phyloP scores from a whole-genome alignment of 2,888 invertebrate species.

The Parnassius glacialis region DNA sequence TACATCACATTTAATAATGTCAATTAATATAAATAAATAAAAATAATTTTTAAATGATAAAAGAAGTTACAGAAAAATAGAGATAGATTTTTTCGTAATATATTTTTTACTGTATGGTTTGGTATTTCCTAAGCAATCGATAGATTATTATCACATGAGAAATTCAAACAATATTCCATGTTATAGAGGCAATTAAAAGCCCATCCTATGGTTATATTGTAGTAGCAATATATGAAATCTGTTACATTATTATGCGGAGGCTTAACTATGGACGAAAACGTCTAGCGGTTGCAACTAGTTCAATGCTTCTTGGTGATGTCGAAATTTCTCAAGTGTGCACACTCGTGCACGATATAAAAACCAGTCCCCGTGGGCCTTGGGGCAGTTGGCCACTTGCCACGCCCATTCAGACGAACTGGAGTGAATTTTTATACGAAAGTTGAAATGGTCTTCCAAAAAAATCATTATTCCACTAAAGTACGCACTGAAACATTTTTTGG shows the following conservation, averaged over 20 bases:
- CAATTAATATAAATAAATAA: too few relatives aligned
- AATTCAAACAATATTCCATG: too few relatives aligned
- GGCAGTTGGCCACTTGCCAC: slow-evolving; percentile 70
- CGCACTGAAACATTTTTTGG: not conserved
- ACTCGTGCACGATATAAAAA: slow-evolving; percentile 65
- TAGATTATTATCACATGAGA: too few relatives aligned
- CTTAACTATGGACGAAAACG: slow-evolving; percentile 4
- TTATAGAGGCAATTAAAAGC: too few relatives aligned
- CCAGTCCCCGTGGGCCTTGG: slow-evolving; percentile 65
- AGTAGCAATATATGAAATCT: not conserved
- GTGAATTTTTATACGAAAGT: slow-evolving; percentile 38
- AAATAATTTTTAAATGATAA: too few relatives aligned
- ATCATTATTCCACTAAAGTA: not conserved
- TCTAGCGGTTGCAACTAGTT: slow-evolving; percentile 11
- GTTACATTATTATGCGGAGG: slow-evolving; percentile 2
- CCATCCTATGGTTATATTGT: too few relatives aligned
- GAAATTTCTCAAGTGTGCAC: slow-evolving; percentile 65
- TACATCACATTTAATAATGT: too few relatives aligned
- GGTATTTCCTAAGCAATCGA: too few relatives aligned
- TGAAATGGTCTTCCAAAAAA: slow-evolving; percentile 9
- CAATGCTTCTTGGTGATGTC: slow-evolving; percentile 47
- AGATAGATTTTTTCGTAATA: too few relatives aligned
- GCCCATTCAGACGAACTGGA: slow-evolving; percentile 59
- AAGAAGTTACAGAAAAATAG: too few relatives aligned
- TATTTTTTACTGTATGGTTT: too few relatives aligned